Evolutionary conservation across 2,113 vertebrate genomes (phyloP), one percentile per base, ranked within the genome.

Genomic region (Lampris incognitus): DNA sequence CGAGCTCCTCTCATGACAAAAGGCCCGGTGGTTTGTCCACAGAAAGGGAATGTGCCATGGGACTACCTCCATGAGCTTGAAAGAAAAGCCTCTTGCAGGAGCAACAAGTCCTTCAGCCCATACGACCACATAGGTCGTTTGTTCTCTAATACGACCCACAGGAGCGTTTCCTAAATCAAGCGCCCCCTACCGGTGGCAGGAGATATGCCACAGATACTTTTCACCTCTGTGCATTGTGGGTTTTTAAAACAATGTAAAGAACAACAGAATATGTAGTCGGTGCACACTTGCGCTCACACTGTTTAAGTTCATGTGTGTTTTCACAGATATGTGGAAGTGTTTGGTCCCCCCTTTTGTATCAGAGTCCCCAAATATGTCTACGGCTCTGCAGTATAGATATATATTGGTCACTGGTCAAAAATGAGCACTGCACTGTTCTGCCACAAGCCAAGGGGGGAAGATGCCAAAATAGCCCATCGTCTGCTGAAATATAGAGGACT

Each of bases 1-100:
- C 68, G 69, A 78, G 73, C 76, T 67, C 66, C 59, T 87, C 79
- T 87, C 83, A 87, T 85, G 82, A 88, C 71, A 52, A 44, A 10
- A 75, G 67, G 65, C 69, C 58, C 71, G 66, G 64, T 9, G 78
- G 56, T 69, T 67, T 72, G 66, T 78, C 66, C 24, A 50, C 42
- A 58, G 37, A 49, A 54, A 24, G 49, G 69, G 44, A 63, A 44
- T 1, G 44, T 36, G 50, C 10, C 42, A 50, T n/a, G 42, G 4
- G 65, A 60, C 52, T 38, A 24, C 13, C 13, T 52, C 5, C 3
- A 10, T n/a, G 51, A 11, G 38, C 38, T 48, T 11, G 62, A 41
- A 56, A 75, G 82, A 74, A 64, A 81, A 71, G 37, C 66, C 84
- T 54, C 72, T 79, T 78, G 52, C 68, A 87, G 85, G 74, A 75